Evolutionary conservation across 1,140 invertebrate genomes (phyloP).

Genomic region (Drosophila tropicalis): DNA sequence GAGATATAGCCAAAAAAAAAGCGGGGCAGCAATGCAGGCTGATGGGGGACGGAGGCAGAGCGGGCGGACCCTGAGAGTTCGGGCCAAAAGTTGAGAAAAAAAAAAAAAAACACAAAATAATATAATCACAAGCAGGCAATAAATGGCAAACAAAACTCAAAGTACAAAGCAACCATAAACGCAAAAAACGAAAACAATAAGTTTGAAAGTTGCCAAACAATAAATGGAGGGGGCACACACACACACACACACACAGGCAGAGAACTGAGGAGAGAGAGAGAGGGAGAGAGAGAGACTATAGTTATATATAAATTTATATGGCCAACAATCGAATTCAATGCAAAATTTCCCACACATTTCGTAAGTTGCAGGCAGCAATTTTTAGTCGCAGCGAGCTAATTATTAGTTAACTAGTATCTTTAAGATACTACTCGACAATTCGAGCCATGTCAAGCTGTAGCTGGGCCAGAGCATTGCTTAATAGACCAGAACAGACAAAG

Average conservation of each 20-base stretch:
- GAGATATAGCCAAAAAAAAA: conserved; percentile 22
- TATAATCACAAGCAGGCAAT: conserved; percentile 77
- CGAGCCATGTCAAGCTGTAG: conserved; percentile 22
- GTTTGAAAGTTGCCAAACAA: conserved; percentile 69
- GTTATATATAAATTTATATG: conserved; percentile 20
- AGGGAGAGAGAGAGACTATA: neutral
- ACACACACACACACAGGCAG: conserved; percentile 9
- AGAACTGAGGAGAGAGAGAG: neutral
- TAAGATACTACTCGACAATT: conserved; percentile 56
- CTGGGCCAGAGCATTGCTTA: conserved; percentile 68
- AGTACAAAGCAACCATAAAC: conserved; percentile 79
- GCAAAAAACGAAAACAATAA: conserved; percentile 75
- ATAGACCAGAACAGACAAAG: conserved; percentile 74
- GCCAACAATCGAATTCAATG: conserved; percentile 73
- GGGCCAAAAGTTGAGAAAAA: conserved; percentile 70
- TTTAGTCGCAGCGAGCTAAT: conserved; percentile 63
- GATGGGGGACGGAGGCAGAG: neutral
- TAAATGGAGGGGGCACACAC: neutral
- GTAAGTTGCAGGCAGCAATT: conserved; percentile 71
- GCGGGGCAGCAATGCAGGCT: conserved; percentile 8
- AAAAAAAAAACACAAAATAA: conserved; percentile 21
- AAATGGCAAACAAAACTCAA: conserved; percentile 66
- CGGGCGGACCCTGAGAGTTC: conserved; percentile 37
- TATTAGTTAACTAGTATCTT: conserved; percentile 82
- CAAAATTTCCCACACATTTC: conserved; percentile 75